Evolutionary conservation across 2,888 invertebrate species (phyloP), one percentile per base, ranked within the genome.

Genomic region (Ditylenchus weischeri): DNA sequence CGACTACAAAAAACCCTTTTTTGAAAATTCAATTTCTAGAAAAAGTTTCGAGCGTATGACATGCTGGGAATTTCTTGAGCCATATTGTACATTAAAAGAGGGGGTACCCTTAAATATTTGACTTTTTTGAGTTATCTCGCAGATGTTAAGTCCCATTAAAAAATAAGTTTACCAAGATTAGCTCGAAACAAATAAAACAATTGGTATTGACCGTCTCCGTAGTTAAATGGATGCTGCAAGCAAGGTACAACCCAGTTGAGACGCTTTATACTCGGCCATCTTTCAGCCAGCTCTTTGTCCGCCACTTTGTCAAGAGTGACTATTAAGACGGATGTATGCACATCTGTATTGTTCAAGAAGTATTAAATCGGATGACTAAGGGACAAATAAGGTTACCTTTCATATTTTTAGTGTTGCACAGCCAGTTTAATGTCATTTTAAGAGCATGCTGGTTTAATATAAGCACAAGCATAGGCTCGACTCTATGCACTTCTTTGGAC

Each of bases 191-290:
- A 62, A 62, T 78, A 81, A 64, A 81, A 79, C 21, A 81, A 66
- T 65, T 81, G 81, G 58, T 81, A 81, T 18, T 71, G 66, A 8
- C 81, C 81, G 58, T 82, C 81, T n/a, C 80, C 81, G 63, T 80
- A 81, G 69, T 80, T 80, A 71, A 80, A 80, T 3, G 78, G 69
- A 29, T 78, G 74, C 75, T 79, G 62, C n/a, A 81, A 65, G 35
- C 75, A 74, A 2, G 72, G 68, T 29, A 81, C 75, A 11, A 67
- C 58, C 66, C 75, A 72, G 18, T 74, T 65, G 0, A 81, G 68
- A 13, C 73, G 66, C 5, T 63, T 47, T 6, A 80, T 63, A 0
- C 63, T 59, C 19, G 79, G 78, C 78, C 79, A 81, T 4, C 47
- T 18, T 13, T 62, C 59, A n/a, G 65, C 66, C n/a, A 80, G 54